These are phyloP conservation scores for Adelognathus sp. DNA, from an alignment of 2,888 invertebrate genomes.

Conservation along the genomic window DNA sequence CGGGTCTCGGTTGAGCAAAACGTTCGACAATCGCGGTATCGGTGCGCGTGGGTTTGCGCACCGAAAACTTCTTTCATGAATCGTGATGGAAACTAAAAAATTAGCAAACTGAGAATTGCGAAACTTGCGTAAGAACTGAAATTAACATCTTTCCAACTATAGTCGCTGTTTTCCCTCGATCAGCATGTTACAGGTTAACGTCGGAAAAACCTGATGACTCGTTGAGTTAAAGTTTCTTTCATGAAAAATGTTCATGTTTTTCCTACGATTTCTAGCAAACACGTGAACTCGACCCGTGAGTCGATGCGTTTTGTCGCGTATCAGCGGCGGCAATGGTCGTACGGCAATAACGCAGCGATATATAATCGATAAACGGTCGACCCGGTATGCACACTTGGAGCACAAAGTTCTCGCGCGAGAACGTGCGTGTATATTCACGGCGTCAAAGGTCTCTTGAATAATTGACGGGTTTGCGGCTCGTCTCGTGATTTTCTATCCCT, in stretches of 20 bases:
- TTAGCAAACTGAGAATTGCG: background rate
- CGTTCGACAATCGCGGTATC: conserved; percentile 22
- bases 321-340: conserved; percentile 15
- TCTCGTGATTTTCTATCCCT: conserved; percentile 42
- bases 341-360: conserved; percentile 20
- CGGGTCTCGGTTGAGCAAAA: conserved; percentile 27
- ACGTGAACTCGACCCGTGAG: conserved; percentile 47
- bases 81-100: conserved; percentile 12
- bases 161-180: conserved; percentile 3
- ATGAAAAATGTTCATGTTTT: conserved; percentile 7
- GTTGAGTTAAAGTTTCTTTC: background rate
- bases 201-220: conserved; percentile 17
- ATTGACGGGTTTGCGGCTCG: conserved; percentile 49
- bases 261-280: conserved; percentile 7
- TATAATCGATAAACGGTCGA: conserved; percentile 48
- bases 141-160: conserved; percentile 7
- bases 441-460: conserved; percentile 55
- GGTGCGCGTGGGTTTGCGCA: background rate
- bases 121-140: conserved; percentile 1
- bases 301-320: conserved; percentile 20
- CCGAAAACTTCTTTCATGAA: conserved; percentile 22
- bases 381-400: conserved; percentile 40
- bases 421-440: background rate
- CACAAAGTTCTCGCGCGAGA: conserved; percentile 34
- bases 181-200: background rate